A percentile compares a stretch with the other conserved stretches of the same genome.
These are phyloP conservation scores for Desmodus rotundus DNA, from an alignment of 2,113 vertebrate genomes.

Conservation along the genomic window DNA sequence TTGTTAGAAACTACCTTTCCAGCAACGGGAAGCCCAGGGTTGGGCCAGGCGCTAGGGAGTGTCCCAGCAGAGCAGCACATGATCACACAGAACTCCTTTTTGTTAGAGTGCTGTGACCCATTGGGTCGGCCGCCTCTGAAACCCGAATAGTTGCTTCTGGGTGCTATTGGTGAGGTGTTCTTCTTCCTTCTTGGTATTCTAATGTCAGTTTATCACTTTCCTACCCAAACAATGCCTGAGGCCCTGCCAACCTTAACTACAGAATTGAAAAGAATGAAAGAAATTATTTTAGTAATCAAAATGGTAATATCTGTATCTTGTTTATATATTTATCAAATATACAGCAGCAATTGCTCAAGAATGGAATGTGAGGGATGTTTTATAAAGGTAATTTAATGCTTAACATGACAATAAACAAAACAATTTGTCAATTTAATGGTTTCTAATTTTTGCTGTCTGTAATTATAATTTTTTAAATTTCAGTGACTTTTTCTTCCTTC, in stretches of 20 bases:
- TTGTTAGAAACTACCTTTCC: slow-evolving; percentile 72
- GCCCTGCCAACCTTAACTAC: slow-evolving; percentile 69
- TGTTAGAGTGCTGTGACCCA: slow-evolving; percentile 71
- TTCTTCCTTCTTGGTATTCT: slow-evolving; percentile 57
- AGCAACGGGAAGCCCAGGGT: slow-evolving; percentile 66
- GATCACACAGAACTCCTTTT: slow-evolving; percentile 72
- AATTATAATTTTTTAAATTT: slow-evolving; percentile 37
- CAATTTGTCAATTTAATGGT: neutral
- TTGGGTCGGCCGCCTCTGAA: slow-evolving; percentile 72
- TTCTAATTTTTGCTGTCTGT: slow-evolving; percentile 13
- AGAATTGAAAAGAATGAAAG: slow-evolving; percentile 71
- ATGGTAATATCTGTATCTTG: slow-evolving; percentile 67
- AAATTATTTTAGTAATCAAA: slow-evolving; percentile 72
- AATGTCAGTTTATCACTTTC: slow-evolving; percentile 67
- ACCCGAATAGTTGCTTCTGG: slow-evolving; percentile 70
- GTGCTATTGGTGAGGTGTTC: slow-evolving; percentile 61
- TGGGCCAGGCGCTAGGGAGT: slow-evolving; percentile 64
- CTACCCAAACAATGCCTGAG: slow-evolving; percentile 69
- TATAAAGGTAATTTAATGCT: slow-evolving; percentile 1
- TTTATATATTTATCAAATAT: slow-evolving; percentile 70
- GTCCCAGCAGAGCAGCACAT: slow-evolving; percentile 56
- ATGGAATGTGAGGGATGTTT: slow-evolving; percentile 18
- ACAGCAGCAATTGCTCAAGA: slow-evolving; percentile 47
- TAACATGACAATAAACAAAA: neutral
- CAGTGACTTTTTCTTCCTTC: slow-evolving; percentile 50